Conservation (phyloP, 2,797 vertebrate species). For the Morelia viridis region DNA sequence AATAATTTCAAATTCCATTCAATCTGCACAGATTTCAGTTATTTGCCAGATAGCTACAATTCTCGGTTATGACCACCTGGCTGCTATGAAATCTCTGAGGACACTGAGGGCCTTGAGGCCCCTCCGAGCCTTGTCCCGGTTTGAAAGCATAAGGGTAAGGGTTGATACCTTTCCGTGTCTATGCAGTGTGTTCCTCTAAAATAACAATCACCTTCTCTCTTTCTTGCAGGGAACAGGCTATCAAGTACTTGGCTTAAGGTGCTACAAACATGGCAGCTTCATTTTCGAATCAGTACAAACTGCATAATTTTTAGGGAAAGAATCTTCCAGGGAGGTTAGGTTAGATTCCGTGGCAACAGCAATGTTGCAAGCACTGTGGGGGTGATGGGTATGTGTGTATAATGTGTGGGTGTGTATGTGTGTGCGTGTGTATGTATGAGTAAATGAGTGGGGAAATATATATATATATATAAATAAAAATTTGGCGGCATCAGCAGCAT, state of each 20-base stretch:
- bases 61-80: conserved; percentile 70
- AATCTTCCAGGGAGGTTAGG: neutral
- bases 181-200: conserved; percentile 24
- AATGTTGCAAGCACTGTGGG: neutral
- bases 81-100: conserved; percentile 77
- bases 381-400: neutral
- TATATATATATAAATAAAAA: too few species aligned
- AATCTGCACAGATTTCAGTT: conserved; percentile 73
- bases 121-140: conserved; percentile 78
- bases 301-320: neutral
- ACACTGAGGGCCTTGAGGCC: conserved; percentile 74
- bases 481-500: conserved; percentile 2
- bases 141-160: conserved; percentile 89
- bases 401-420: neutral
- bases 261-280: conserved; percentile 20
- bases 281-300: conserved; percentile 6
- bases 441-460: too few species aligned
- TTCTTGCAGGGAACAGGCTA: conserved; percentile 36
- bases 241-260: conserved; percentile 15
- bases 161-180: conserved; percentile 39
- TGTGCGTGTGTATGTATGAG: neutral
- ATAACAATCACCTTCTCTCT: neutral
- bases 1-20: conserved; percentile 61
- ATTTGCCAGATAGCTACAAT: conserved; percentile 71
- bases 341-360: neutral